Percentiles rank a stretch among this genome's conserved stretches.
These are phyloP conservation scores for Nycticryphes semicollaris DNA, from an alignment of 2,113 vertebrate species.

Conservation along the genomic window DNA sequence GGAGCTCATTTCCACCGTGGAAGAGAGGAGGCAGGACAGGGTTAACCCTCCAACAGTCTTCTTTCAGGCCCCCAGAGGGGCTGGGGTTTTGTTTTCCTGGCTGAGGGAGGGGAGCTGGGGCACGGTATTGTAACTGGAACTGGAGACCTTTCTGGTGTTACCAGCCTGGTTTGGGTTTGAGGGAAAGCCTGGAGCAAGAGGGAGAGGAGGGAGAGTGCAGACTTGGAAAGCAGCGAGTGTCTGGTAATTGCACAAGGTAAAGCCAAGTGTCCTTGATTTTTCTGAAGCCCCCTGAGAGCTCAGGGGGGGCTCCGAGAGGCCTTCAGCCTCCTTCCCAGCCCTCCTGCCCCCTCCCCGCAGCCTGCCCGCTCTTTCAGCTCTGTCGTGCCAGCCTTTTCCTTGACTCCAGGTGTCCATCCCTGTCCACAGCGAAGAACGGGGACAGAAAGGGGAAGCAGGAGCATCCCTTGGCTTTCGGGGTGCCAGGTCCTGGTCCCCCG, in stretches of 20 bases:
- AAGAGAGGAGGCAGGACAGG: constrained; percentile 25
- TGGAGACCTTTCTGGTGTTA: background rate
- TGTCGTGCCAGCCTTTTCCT: background rate
- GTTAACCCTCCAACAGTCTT: background rate
- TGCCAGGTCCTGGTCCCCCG: background rate
- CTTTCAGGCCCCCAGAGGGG: constrained; percentile 19
- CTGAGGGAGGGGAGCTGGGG: constrained; percentile 5
- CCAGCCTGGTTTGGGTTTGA: background rate
- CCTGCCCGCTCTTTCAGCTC: background rate
- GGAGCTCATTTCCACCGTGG: background rate
- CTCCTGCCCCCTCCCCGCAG: background rate
- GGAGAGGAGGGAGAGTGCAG: background rate
- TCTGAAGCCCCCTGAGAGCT: background rate
- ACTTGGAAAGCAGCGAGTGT: background rate
- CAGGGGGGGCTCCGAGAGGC: background rate
- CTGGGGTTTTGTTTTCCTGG: constrained; percentile 50
- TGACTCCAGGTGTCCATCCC: background rate
- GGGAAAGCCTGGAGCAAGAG: background rate
- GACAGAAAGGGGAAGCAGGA: background rate
- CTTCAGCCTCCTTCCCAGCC: background rate
- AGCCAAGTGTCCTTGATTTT: background rate
- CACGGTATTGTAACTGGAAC: background rate
- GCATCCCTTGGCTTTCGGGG: background rate
- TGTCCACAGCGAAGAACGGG: background rate
- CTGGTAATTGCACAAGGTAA: background rate